Evolutionary conservation across 2,888 invertebrate species (phyloP).

Genomic region (Drosophila lacicola): DNA sequence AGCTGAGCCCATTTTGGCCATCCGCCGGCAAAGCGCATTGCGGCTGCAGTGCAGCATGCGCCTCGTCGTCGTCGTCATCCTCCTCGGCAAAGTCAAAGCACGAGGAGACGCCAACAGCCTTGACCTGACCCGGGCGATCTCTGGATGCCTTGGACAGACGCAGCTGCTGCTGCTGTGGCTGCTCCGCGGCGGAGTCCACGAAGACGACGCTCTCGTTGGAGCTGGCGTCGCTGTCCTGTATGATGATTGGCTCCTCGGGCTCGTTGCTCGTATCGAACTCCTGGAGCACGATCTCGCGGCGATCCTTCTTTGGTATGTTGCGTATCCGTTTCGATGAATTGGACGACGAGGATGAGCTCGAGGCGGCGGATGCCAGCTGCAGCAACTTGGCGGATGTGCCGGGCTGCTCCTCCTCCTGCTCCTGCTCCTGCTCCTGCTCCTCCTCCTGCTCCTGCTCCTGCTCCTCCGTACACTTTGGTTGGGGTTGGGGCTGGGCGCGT

Average conservation of each 20-base stretch:
- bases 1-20: conserved; percentile 52
- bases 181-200: conserved; percentile 19
- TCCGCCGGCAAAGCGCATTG: conserved; percentile 12
- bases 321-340: conserved; percentile 73
- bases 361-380: neutral
- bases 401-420: neutral
- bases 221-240: conserved; percentile 67
- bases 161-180: conserved; percentile 22
- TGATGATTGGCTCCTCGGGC: conserved; percentile 55
- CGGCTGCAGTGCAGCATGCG: conserved; percentile 14
- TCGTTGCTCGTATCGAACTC: conserved; percentile 66
- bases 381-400: too few species aligned
- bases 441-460: neutral
- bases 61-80: conserved; percentile 87
- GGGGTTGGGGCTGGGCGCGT: neutral
- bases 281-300: conserved; percentile 78
- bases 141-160: neutral
- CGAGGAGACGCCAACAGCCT: conserved; percentile 84
- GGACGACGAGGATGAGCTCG: neutral
- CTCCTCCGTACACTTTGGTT: neutral
- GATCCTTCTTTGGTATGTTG: conserved; percentile 85
- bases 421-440: neutral
- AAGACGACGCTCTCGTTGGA: conserved; percentile 66
- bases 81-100: conserved; percentile 93
- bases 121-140: neutral